Conservation (phyloP, 2,888 invertebrate genomes). For the Nemoura dubitans region DNA sequence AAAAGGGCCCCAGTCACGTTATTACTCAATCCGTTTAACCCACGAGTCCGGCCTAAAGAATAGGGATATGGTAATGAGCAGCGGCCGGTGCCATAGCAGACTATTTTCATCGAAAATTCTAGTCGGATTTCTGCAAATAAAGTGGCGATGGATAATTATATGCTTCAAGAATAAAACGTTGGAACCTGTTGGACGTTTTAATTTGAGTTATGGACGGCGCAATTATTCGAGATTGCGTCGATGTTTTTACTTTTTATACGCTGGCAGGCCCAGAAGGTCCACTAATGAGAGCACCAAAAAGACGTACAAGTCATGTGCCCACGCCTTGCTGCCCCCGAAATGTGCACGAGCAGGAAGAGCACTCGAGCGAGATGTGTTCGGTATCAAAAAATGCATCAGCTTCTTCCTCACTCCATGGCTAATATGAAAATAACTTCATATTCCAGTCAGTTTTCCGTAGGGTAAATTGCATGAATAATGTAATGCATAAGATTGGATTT, state of each 20-base stretch:
- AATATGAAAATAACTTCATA: constrained; percentile 1
- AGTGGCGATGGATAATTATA: neutral
- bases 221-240: neutral
- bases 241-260: neutral
- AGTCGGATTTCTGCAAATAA: neutral
- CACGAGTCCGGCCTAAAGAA: neutral
- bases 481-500: neutral
- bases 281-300: neutral
- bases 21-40: neutral
- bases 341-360: neutral
- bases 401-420: neutral
- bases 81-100: neutral
- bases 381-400: neutral
- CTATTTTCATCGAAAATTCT: neutral
- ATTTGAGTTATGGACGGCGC: neutral
- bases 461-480: constrained; percentile 12
- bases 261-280: neutral
- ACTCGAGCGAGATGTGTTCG: neutral
- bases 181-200: neutral
- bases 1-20: neutral
- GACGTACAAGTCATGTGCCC: neutral
- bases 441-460: neutral
- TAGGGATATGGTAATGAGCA: neutral
- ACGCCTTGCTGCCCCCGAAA: neutral
- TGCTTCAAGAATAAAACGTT: neutral